phyloP scores from a whole-genome alignment of 2,888 invertebrate species.

The Agrenia bidenticulata region DNA sequence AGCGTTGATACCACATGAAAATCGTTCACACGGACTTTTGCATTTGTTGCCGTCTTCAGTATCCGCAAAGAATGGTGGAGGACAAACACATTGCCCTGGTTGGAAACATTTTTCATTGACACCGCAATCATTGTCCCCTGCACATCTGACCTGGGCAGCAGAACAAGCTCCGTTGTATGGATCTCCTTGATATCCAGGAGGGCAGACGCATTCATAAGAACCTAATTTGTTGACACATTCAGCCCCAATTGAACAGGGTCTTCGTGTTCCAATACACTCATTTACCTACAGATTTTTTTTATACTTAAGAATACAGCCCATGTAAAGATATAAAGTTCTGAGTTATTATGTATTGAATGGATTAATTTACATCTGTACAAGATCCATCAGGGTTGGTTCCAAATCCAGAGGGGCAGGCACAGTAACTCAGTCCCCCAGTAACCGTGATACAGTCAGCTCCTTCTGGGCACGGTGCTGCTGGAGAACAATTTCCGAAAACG shows the following conservation, averaged over 20 bases:
- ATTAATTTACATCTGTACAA: slow-evolving; percentile 78
- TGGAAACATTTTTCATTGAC: slow-evolving; percentile 87
- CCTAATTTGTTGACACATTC: slow-evolving; percentile 79
- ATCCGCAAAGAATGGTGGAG: slow-evolving; percentile 85
- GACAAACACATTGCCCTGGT: slow-evolving; percentile 87
- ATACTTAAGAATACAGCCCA: too few species aligned
- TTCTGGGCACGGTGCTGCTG: slow-evolving; percentile 75
- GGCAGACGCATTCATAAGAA: slow-evolving; percentile 77
- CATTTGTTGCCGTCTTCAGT: slow-evolving; percentile 79
- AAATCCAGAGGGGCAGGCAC: slow-evolving; percentile 87
- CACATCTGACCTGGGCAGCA: slow-evolving; percentile 77
- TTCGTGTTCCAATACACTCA: slow-evolving; percentile 75
- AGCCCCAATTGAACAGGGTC: slow-evolving; percentile 76
- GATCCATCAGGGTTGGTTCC: slow-evolving; percentile 73
- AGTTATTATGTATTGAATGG: too few species aligned
- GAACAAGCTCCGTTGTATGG: slow-evolving; percentile 78
- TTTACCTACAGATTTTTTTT: slow-evolving; percentile 56
- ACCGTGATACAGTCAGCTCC: slow-evolving; percentile 89
- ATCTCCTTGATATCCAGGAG: slow-evolving; percentile 71
- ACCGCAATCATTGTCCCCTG: slow-evolving; percentile 78
- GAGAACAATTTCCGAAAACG: slow-evolving; percentile 78
- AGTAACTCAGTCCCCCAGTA: slow-evolving; percentile 86
- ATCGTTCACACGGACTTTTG: slow-evolving; percentile 88
- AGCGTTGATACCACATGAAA: slow-evolving; percentile 84
- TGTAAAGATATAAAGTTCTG: too few species aligned